phyloP scores from a whole-genome alignment of 2,797 vertebrate genomes.

The Anguilla marmorata region DNA sequence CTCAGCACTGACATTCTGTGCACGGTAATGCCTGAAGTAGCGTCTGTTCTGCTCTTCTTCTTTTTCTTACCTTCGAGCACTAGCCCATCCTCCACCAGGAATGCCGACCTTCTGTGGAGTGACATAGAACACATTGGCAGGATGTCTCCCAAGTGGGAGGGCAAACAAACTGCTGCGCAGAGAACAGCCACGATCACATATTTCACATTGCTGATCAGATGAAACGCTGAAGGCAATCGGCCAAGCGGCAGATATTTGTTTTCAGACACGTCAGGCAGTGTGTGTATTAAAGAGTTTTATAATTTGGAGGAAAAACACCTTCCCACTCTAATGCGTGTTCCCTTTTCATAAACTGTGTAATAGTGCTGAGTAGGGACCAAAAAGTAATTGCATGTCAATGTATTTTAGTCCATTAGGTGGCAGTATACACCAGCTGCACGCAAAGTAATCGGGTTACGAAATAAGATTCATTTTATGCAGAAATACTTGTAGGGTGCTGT shows the following conservation, averaged over 20 bases:
- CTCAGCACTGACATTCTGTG: background rate
- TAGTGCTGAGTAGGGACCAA: background rate
- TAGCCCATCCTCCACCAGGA: background rate
- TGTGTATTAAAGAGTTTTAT: too few relatives aligned
- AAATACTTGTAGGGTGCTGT: too few relatives aligned
- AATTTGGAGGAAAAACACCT: background rate
- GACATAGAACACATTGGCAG: background rate
- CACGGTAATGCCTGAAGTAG: background rate
- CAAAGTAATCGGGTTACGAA: background rate
- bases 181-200: background rate
- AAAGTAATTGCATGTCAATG: background rate
- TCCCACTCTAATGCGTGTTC: background rate
- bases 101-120: background rate
- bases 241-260: background rate
- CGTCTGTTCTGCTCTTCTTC: background rate
- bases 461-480: background rate
- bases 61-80: background rate
- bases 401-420: conserved; percentile 8
- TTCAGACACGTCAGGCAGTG: background rate
- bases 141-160: background rate
- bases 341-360: background rate
- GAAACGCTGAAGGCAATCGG: background rate
- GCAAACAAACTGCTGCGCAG: background rate
- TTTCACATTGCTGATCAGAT: background rate
- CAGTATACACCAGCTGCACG: conserved; percentile 16